These are phyloP conservation scores for cat (Felis catus) DNA, from an alignment of 2,113 vertebrate genomes.

Conservation along the genomic window F.catus_Fca126_mat1.0 CM031424.1:76627501-76628000, in stretches of 20 bases:
- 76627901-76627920: accelerated
- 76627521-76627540: accelerated
- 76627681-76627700: not conserved
- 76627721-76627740: not conserved
- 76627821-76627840: not conserved
- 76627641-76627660: not conserved
- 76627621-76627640: not conserved
- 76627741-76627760: accelerated
- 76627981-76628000: not conserved
- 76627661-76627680: not conserved
- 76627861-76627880: no score
- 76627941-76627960: not conserved
- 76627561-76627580: not conserved
- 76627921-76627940: not conserved
- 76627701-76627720: accelerated
- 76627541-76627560: not conserved
- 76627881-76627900: not conserved
- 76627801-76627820: not conserved
- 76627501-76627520: not conserved
- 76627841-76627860: not conserved
- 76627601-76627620: not conserved
- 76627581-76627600: not conserved
- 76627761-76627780: not conserved
- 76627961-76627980: not conserved
- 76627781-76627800: not conserved